Percentiles rank a stretch among this genome's conserved stretches.
These are phyloP conservation scores for Limonius californicus DNA, from an alignment of 1,140 invertebrate genomes.

Conservation along the genomic window DNA sequence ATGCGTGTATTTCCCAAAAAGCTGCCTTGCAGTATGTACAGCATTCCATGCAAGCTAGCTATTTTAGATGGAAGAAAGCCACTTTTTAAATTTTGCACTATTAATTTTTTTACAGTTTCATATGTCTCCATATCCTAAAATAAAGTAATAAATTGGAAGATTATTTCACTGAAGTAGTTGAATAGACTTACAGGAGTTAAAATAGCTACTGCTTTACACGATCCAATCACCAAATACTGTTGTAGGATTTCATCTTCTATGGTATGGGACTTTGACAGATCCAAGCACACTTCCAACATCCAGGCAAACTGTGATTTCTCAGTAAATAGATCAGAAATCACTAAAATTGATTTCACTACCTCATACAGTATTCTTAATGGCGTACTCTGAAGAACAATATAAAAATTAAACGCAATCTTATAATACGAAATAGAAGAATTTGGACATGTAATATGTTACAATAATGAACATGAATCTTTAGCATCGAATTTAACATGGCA, in stretches of 20 bases:
- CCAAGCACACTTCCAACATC: conserved; percentile 66
- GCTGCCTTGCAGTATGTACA: conserved; percentile 71
- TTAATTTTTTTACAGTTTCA: conserved; percentile 60
- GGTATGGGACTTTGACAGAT: conserved; percentile 59
- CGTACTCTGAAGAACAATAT: not conserved
- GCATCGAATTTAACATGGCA: not conserved
- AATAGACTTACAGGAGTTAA: conserved; percentile 53
- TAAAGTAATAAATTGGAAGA: too few species aligned
- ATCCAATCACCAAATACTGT: conserved; percentile 65
- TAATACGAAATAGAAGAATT: not conserved
- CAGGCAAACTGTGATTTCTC: conserved; percentile 67
- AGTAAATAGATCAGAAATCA: conserved; percentile 70
- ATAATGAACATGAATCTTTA: too few species aligned
- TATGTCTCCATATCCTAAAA: conserved; percentile 54
- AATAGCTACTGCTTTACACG: conserved; percentile 67
- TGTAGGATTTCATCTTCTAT: conserved; percentile 68
- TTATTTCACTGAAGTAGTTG: too few species aligned
- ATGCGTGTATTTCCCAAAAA: conserved; percentile 54
- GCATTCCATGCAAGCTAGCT: conserved; percentile 66
- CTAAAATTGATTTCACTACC: conserved; percentile 62
- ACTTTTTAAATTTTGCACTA: conserved; percentile 63
- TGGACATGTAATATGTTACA: too few species aligned
- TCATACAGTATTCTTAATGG: conserved; percentile 59
- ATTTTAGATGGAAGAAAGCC: conserved; percentile 63
- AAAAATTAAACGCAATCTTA: not conserved